phyloP scores from a whole-genome alignment of 2,888 invertebrate genomes.

The Nudaria mundana region DNA sequence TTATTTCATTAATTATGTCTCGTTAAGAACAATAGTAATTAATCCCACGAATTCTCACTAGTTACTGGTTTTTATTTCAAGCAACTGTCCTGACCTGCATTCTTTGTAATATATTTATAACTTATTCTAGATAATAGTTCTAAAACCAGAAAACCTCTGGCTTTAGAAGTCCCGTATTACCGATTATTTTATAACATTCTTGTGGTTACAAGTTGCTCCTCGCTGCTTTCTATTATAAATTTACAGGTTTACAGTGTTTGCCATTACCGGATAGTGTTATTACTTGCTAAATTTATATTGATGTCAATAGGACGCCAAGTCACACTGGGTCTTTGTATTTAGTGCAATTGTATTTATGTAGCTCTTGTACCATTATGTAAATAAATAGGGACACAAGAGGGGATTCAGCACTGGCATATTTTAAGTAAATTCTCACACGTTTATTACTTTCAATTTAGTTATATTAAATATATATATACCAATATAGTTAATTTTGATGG shows the following conservation, averaged over 20 bases:
- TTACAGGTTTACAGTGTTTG: neutral
- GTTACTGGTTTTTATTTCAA: too few relatives aligned
- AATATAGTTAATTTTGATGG: too few relatives aligned
- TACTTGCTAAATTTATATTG: neutral
- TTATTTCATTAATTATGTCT: too few relatives aligned
- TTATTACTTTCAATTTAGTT: too few relatives aligned
- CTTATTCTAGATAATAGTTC: neutral
- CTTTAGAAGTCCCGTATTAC: conserved; percentile 5
- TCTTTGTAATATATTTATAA: neutral
- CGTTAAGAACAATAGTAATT: too few relatives aligned
- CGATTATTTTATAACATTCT: conserved; percentile 9
- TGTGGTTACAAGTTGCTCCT: conserved; percentile 6
- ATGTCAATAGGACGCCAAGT: neutral
- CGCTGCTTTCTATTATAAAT: conserved; percentile 8
- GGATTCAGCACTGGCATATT: too few relatives aligned
- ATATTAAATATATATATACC: too few relatives aligned
- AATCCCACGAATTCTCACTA: too few relatives aligned
- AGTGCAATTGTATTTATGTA: too few relatives aligned
- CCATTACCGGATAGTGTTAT: neutral
- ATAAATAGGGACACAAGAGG: too few relatives aligned
- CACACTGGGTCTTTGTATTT: neutral
- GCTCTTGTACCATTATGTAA: too few relatives aligned
- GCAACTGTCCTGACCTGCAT: neutral
- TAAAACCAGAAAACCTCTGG: neutral
- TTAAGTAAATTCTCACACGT: too few relatives aligned